Conservation (phyloP, 2,797 vertebrate species). For the Emys orbicularis region DNA sequence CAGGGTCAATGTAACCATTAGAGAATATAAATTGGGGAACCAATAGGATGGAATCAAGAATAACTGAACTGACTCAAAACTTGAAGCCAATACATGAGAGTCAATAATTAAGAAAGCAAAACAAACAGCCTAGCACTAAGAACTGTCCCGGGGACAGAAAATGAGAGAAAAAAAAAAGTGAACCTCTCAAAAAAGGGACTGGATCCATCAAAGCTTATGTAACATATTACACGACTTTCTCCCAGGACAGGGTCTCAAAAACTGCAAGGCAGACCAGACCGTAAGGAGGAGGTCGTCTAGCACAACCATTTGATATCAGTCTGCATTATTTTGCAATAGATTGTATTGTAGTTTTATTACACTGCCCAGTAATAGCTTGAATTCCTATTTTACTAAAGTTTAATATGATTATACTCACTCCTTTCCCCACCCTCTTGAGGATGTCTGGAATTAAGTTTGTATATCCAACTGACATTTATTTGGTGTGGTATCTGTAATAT, state of each 20-base stretch:
- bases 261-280: background rate
- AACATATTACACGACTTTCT: background rate
- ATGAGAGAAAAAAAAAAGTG: background rate
- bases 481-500: background rate
- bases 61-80: no score
- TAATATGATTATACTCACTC: background rate
- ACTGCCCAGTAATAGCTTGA: background rate
- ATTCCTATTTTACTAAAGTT: background rate
- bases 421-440: background rate
- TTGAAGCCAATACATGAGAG: no score
- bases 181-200: background rate
- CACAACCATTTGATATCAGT: background rate
- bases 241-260: background rate
- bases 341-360: background rate
- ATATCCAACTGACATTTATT: background rate
- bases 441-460: background rate
- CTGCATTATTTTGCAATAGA: background rate
- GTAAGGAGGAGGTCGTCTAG: background rate
- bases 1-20: background rate
- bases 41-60: background rate
- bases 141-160: background rate
- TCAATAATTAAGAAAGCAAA: background rate
- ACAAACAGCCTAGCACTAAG: background rate
- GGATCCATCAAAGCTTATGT: background rate
- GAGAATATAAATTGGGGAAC: background rate